These are phyloP conservation scores for Otus sunia DNA, from an alignment of 2,113 vertebrate genomes.

Conservation along the genomic window DNA sequence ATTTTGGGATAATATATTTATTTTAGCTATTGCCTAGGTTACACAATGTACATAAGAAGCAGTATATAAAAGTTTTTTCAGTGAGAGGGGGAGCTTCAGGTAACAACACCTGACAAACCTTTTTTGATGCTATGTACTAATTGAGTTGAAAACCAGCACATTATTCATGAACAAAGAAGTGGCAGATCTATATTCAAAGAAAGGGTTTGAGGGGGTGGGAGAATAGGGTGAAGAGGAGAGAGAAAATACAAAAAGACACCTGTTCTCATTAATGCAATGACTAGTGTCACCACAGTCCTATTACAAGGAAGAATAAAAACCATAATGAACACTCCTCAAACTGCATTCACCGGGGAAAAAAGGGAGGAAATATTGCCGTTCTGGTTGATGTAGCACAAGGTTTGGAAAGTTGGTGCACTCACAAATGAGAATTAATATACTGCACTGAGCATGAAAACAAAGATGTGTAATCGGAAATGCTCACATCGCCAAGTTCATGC, in stretches of 20 bases:
- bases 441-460: neutral
- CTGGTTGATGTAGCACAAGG: neutral
- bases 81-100: neutral
- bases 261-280: conserved; percentile 29
- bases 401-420: neutral
- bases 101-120: neutral
- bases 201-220: neutral
- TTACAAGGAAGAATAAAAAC: neutral
- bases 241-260: conserved; percentile 28
- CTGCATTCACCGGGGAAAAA: neutral
- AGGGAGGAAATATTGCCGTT: neutral
- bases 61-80: neutral
- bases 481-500: rapidly evolving
- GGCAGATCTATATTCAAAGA: neutral
- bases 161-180: neutral
- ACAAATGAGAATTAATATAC: neutral
- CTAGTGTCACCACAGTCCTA: neutral
- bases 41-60: neutral
- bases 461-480: rapidly evolving
- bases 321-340: neutral
- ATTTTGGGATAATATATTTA: neutral
- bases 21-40: neutral
- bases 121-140: neutral
- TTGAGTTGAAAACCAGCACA: neutral
- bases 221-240: neutral